These are phyloP conservation scores for Tor tambroides DNA, from an alignment of 2,113 vertebrate genomes.

Conservation along the genomic window DNA sequence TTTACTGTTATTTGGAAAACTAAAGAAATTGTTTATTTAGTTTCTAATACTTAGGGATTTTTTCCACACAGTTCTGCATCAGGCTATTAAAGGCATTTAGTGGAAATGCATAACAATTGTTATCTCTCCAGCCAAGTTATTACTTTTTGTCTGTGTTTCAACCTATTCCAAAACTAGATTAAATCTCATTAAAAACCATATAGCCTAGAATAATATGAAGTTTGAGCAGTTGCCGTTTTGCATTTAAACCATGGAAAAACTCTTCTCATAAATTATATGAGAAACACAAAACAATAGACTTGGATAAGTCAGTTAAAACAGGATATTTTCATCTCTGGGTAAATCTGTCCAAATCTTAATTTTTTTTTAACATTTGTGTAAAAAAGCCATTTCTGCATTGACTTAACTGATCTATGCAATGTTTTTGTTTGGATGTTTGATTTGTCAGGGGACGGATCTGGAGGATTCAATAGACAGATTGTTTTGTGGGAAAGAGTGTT, in stretches of 20 bases:
- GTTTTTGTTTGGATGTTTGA: background rate
- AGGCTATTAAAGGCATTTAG: background rate
- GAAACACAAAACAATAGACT: background rate
- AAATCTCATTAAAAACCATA: background rate
- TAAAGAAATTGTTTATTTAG: background rate
- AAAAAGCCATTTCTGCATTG: background rate
- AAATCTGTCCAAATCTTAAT: background rate
- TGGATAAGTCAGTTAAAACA: background rate
- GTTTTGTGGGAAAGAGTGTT: conserved; percentile 10
- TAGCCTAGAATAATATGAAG: background rate
- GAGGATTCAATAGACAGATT: background rate
- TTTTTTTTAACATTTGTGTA: too few relatives aligned
- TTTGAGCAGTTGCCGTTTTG: background rate
- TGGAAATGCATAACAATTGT: background rate
- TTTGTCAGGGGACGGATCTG: background rate
- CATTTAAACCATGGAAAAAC: background rate
- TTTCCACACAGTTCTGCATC: background rate
- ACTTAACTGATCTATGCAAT: background rate
- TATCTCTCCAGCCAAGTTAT: conserved; percentile 17
- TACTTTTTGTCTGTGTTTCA: conserved; percentile 13
- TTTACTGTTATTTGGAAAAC: conserved; percentile 5
- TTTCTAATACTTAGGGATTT: background rate
- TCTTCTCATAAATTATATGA: background rate
- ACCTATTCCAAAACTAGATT: background rate
- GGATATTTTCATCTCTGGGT: background rate